A percentile compares a stretch with the other conserved stretches of the same genome.
Evolutionary conservation across 2,888 invertebrate species (phyloP).

Genomic region (Tetramorium bicarinatum): DNA sequence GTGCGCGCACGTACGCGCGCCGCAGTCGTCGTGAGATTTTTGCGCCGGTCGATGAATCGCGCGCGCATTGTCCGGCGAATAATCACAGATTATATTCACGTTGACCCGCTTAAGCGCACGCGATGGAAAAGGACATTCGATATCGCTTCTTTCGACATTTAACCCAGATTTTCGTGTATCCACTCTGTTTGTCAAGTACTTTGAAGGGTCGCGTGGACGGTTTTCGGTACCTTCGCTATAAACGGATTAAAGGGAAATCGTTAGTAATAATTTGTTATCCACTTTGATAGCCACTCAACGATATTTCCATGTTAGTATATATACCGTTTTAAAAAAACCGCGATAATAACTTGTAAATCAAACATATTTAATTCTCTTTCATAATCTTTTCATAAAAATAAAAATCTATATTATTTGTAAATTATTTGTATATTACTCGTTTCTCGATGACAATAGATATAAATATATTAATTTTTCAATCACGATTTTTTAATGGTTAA

Average conservation of each 20-base stretch:
- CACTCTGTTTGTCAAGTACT: conserved; percentile 27
- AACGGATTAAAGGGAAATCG: conserved; percentile 22
- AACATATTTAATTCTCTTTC: background rate
- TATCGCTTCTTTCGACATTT: conserved; percentile 41
- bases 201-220: background rate
- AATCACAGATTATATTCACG: conserved; percentile 51
- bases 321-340: background rate
- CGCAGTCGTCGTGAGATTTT: conserved; percentile 11
- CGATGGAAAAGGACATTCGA: conserved; percentile 38
- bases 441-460: background rate
- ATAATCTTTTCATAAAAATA: background rate
- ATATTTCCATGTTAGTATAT: background rate
- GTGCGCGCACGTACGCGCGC: background rate
- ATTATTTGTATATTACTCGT: background rate
- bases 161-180: conserved; percentile 22
- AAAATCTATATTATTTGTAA: background rate
- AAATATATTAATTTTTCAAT: background rate
- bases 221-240: conserved; percentile 24
- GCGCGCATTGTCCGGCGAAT: conserved; percentile 26
- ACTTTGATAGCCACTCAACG: background rate
- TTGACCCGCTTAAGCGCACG: conserved; percentile 38
- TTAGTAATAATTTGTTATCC: conserved; percentile 34
- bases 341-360: background rate
- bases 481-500: background rate
- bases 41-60: conserved; percentile 32